Evolutionary conservation across 2,888 invertebrate genomes (phyloP).

Genomic region (Acleris emargana): DNA sequence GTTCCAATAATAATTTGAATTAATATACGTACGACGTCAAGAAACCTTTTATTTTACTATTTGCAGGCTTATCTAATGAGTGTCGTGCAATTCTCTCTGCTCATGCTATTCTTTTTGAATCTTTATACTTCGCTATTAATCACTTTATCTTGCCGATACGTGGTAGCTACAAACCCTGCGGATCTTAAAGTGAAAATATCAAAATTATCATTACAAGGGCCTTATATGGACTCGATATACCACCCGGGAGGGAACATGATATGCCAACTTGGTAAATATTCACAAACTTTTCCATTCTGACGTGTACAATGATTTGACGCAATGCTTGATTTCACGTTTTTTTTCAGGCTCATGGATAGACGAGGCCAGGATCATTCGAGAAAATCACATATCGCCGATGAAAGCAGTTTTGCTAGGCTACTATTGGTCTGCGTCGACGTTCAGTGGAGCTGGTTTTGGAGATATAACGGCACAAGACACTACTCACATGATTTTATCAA

Average conservation of each 20-base stretch:
- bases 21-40: too few relatives aligned
- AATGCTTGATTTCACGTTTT: background rate
- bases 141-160: conserved; percentile 69
- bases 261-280: conserved; percentile 58
- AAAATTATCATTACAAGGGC: conserved; percentile 49
- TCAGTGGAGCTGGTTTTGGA: conserved; percentile 78
- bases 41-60: background rate
- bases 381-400: conserved; percentile 55
- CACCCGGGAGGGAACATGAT: conserved; percentile 69
- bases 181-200: conserved; percentile 53
- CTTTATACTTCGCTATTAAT: conserved; percentile 72
- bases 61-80: conserved; percentile 79
- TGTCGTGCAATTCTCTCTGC: conserved; percentile 73
- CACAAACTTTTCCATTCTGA: too few relatives aligned
- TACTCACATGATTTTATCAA: conserved; percentile 68
- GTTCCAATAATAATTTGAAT: too few relatives aligned
- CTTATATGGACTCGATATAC: conserved; percentile 57
- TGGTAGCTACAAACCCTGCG: conserved; percentile 52
- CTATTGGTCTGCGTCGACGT: conserved; percentile 76
- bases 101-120: conserved; percentile 76
- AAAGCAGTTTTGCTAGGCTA: conserved; percentile 73
- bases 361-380: conserved; percentile 54
- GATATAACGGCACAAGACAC: conserved; percentile 75
- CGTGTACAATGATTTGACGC: background rate
- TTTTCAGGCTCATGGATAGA: conserved; percentile 74